phyloP scores from a whole-genome alignment of 2,797 vertebrate species.

The Phataginus tricuspis region DNA sequence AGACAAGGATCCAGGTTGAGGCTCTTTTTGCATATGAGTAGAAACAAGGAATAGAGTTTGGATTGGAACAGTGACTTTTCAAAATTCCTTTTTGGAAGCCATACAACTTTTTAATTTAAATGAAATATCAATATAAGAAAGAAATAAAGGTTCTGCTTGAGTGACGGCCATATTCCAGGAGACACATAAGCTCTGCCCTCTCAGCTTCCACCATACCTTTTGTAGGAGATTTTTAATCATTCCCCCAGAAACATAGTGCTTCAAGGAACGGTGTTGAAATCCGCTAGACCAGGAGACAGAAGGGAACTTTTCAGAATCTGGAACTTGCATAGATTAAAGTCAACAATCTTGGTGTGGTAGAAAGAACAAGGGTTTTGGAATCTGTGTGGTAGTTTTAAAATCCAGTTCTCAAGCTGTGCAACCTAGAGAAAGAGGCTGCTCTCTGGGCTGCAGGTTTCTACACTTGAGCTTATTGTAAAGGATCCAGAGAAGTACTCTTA shows the following conservation, averaged over 20 bases:
- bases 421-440: neutral
- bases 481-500: neutral
- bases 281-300: neutral
- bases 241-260: neutral
- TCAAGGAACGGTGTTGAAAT: neutral
- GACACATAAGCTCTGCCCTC: neutral
- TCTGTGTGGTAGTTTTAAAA: neutral
- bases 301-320: neutral
- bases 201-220: neutral
- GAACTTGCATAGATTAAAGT: neutral
- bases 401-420: neutral
- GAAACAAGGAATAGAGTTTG: neutral
- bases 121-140: neutral
- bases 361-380: neutral
- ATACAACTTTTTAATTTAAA: neutral
- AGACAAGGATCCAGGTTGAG: neutral
- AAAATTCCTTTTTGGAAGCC: neutral
- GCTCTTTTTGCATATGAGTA: neutral
- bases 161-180: neutral
- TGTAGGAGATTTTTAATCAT: neutral
- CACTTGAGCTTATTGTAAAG: neutral
- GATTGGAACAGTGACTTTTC: neutral
- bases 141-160: neutral
- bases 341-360: neutral
- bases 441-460: neutral